These are phyloP conservation scores for Shinisaurus crocodilurus DNA, from an alignment of 2,113 vertebrate genomes.

Conservation along the genomic window DNA sequence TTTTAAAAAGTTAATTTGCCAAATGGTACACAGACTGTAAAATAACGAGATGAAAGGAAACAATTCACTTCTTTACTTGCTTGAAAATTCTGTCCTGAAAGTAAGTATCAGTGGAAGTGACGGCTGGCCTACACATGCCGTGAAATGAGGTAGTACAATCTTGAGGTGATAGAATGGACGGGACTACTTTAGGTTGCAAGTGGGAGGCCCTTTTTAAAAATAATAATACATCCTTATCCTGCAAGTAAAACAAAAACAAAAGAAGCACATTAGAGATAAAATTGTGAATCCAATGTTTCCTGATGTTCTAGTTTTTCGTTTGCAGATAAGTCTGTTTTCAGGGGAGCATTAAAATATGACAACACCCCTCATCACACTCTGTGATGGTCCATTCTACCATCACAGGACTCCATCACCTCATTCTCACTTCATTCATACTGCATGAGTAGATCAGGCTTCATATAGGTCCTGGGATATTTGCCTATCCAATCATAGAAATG, in stretches of 20 bases:
- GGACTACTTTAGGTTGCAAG: neutral
- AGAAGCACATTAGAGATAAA: neutral
- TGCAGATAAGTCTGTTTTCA: neutral
- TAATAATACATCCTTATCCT: neutral
- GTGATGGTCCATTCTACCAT: neutral
- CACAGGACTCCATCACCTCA: neutral
- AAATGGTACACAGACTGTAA: slow-evolving; percentile 44
- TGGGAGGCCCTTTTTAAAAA: neutral
- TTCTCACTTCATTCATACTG: neutral
- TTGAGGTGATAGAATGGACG: neutral
- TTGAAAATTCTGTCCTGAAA: slow-evolving; percentile 62
- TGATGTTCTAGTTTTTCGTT: neutral
- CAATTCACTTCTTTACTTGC: slow-evolving; percentile 22
- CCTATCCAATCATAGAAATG: neutral
- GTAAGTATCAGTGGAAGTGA: slow-evolving; percentile 31
- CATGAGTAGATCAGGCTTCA: neutral
- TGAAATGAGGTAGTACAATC: neutral
- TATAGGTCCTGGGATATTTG: neutral
- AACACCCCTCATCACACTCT: neutral
- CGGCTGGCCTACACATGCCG: neutral
- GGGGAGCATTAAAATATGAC: neutral
- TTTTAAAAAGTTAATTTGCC: slow-evolving; percentile 48
- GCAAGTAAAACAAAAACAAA: too few relatives aligned
- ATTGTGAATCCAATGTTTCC: neutral
- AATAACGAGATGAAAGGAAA: slow-evolving; percentile 47